phyloP scores from a whole-genome alignment of 2,888 invertebrate genomes.

The Acanthosepion lycidas region DNA sequence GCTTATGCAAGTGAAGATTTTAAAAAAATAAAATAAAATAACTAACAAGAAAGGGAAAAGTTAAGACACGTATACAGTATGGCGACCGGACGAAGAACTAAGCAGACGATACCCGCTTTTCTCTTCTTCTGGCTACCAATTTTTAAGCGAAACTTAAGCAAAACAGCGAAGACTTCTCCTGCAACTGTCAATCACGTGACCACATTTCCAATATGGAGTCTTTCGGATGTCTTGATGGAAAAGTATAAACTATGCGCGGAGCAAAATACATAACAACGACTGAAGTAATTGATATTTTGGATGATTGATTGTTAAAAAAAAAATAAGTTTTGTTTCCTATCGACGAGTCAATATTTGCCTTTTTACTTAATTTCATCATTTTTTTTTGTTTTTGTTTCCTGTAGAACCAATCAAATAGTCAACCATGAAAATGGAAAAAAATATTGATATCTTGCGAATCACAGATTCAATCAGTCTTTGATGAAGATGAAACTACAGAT shows the following conservation, averaged over 20 bases:
- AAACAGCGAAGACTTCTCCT: background rate
- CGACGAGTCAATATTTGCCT: background rate
- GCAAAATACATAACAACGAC: conserved; percentile 4
- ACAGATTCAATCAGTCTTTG: background rate
- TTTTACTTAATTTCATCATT: background rate
- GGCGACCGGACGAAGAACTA: background rate
- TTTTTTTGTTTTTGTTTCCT: background rate
- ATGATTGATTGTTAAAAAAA: background rate
- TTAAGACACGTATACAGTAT: background rate
- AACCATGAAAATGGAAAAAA: too few species aligned
- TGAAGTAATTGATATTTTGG: background rate
- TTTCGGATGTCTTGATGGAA: background rate
- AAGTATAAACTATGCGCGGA: background rate
- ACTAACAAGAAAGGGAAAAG: background rate
- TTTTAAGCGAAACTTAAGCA: background rate
- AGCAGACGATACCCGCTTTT: background rate
- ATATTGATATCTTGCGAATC: background rate
- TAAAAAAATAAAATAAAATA: background rate
- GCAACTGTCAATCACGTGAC: background rate
- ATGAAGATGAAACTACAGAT: background rate
- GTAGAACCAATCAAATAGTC: background rate
- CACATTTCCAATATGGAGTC: background rate
- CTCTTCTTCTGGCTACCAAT: background rate
- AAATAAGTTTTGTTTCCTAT: background rate
- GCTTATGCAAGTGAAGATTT: background rate